Percentiles rank a stretch among this genome's conserved stretches.
Evolutionary conservation across 1,140 invertebrate species (phyloP).

Genomic region (Drosophila pachea): DNA sequence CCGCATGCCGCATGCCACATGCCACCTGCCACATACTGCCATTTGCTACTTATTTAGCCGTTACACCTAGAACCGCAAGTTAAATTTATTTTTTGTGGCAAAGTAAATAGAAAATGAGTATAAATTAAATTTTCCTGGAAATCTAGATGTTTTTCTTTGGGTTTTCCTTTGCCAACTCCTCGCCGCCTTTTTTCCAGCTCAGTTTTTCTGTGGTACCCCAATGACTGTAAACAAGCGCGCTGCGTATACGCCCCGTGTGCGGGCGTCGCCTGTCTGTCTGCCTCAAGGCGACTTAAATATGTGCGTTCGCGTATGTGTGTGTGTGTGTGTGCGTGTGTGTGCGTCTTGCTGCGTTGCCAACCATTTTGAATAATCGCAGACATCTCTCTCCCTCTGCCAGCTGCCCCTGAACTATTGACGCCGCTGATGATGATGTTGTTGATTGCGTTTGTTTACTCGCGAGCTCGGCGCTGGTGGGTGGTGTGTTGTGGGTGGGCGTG

Average conservation of each 20-base stretch:
- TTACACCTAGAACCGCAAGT: slow-evolving; percentile 37
- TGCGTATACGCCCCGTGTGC: slow-evolving; percentile 42
- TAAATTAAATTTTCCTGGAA: slow-evolving; percentile 50
- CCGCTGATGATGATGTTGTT: slow-evolving; percentile 55
- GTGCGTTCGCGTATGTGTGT: slow-evolving; percentile 8
- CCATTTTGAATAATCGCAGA: slow-evolving; percentile 41
- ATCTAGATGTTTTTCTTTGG: slow-evolving; percentile 1
- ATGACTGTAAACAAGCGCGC: slow-evolving; percentile 25
- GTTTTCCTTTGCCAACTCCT: slow-evolving; percentile 1
- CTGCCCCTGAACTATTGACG: slow-evolving; percentile 46
- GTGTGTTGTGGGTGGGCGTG: neutral
- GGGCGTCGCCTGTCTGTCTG: slow-evolving; percentile 1
- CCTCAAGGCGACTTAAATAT: slow-evolving; percentile 20
- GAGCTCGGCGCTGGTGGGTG: neutral
- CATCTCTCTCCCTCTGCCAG: neutral
- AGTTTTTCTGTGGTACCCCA: slow-evolving; percentile 7
- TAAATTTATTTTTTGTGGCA: slow-evolving; percentile 21
- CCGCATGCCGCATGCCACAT: slow-evolving; percentile 5
- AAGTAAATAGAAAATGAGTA: slow-evolving; percentile 32
- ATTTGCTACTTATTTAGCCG: slow-evolving; percentile 4
- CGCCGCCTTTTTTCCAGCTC: neutral
- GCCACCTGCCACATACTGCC: neutral
- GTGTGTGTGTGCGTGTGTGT: slow-evolving; percentile 12
- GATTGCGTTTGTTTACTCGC: slow-evolving; percentile 41
- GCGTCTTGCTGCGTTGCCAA: slow-evolving; percentile 26